These are phyloP conservation scores for Gymnosoma rotundatum DNA, from an alignment of 2,888 invertebrate species.

Conservation along the genomic window DNA sequence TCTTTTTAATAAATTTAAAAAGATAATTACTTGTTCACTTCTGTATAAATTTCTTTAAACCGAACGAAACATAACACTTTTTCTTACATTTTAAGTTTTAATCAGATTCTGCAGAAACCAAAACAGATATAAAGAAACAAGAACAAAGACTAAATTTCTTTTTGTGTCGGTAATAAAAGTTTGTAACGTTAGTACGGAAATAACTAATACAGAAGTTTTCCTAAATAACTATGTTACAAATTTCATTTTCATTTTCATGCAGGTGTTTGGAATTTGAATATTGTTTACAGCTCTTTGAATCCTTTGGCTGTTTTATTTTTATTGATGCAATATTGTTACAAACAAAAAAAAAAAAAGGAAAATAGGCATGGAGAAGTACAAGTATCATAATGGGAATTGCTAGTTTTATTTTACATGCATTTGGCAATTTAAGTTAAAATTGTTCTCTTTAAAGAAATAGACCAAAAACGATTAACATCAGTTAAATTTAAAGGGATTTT, in stretches of 20 bases:
- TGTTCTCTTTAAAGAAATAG: slow-evolving; percentile 4
- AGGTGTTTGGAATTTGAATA: slow-evolving; percentile 31
- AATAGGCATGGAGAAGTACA: slow-evolving; percentile 44
- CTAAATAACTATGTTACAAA: slow-evolving; percentile 24
- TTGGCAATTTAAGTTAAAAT: slow-evolving; percentile 26
- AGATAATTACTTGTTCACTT: background rate
- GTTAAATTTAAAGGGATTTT: too few relatives aligned
- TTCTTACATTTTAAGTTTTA: slow-evolving; percentile 2
- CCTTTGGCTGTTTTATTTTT: slow-evolving; percentile 16
- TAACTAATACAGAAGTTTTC: slow-evolving; percentile 19
- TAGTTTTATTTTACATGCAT: slow-evolving; percentile 39
- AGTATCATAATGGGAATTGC: slow-evolving; percentile 63
- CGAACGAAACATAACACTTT: background rate
- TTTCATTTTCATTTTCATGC: background rate
- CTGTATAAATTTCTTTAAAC: background rate
- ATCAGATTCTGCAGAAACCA: slow-evolving; percentile 20
- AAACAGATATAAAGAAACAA: slow-evolving; percentile 1
- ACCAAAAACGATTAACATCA: slow-evolving; percentile 28
- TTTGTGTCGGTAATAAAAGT: slow-evolving; percentile 29
- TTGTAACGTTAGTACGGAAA: background rate
- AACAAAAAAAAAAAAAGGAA: slow-evolving; percentile 33
- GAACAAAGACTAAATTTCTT: too few relatives aligned
- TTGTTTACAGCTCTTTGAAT: slow-evolving; percentile 24
- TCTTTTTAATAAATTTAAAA: background rate
- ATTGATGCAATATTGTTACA: slow-evolving; percentile 50